phyloP scores from a whole-genome alignment of 2,113 vertebrate species.

The Epinephelus moara region DNA sequence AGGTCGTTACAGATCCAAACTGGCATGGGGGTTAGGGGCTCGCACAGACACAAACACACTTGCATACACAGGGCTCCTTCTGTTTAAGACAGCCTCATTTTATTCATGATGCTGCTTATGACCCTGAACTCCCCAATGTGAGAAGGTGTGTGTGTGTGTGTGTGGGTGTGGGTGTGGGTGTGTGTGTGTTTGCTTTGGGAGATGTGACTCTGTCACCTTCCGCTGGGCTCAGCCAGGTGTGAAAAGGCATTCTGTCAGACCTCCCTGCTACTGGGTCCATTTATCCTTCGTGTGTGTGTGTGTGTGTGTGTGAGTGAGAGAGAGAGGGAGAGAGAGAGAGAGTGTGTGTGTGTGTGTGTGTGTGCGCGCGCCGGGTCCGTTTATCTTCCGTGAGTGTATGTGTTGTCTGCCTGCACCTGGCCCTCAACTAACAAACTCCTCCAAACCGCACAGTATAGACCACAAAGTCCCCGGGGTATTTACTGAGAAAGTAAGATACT shows the following conservation, averaged over 20 bases:
- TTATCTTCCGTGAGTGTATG: conserved; percentile 75
- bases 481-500: conserved; percentile 79
- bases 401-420: conserved; percentile 84
- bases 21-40: conserved; percentile 81
- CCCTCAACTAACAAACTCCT: conserved; percentile 84
- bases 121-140: conserved; percentile 85
- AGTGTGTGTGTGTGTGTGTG: conserved; percentile 27
- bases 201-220: conserved; percentile 87
- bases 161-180: conserved; percentile 39
- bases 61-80: conserved; percentile 71
- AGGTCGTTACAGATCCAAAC: conserved; percentile 85
- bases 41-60: conserved; percentile 56
- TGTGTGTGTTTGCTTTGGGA: conserved; percentile 75
- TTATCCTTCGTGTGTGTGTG: conserved; percentile 68
- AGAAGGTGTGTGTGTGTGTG: conserved; percentile 61
- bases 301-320: conserved; percentile 32
- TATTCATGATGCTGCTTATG: conserved; percentile 86
- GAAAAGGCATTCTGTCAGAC: conserved; percentile 89
- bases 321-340: too few relatives aligned
- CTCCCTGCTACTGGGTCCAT: conserved; percentile 84
- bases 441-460: conserved; percentile 79
- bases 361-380: conserved; percentile 49
- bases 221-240: conserved; percentile 88
- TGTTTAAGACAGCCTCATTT: conserved; percentile 84
- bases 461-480: conserved; percentile 82